A percentile compares a stretch with the other conserved stretches of the same genome.
These are phyloP conservation scores for Lordiphosa clarofinis DNA, from an alignment of 1,140 invertebrate species.

Conservation along the genomic window DNA sequence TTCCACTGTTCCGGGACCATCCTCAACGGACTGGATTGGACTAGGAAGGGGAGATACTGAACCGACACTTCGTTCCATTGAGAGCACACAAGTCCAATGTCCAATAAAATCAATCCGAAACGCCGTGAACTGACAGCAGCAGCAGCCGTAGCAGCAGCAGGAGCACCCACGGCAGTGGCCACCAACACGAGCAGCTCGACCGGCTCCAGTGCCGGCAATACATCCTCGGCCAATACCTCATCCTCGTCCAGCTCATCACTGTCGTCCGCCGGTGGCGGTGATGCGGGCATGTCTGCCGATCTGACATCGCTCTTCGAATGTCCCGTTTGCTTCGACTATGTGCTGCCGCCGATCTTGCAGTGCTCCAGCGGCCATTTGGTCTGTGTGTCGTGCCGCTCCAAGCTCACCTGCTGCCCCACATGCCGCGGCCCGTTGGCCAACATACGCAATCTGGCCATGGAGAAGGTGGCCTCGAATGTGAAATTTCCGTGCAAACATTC, in stretches of 20 bases:
- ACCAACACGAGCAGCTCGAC: conserved; percentile 67
- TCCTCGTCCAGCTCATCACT: conserved; percentile 77
- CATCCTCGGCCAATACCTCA: conserved; percentile 76
- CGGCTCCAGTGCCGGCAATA: conserved; percentile 65
- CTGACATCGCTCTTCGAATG: conserved; percentile 98
- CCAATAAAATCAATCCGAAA: conserved; percentile 79
- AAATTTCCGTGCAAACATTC: conserved; percentile 99
- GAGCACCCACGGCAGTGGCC: conserved; percentile 57
- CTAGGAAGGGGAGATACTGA: background rate
- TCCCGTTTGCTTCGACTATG: conserved; percentile 99
- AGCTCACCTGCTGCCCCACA: conserved; percentile 97
- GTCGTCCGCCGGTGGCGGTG: conserved; percentile 78
- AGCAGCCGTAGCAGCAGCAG: conserved; percentile 49
- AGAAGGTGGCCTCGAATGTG: conserved; percentile 98
- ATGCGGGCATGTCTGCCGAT: conserved; percentile 87
- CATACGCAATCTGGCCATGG: conserved; percentile 99
- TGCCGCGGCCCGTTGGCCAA: conserved; percentile 98
- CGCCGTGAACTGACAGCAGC: conserved; percentile 77
- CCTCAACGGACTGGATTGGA: background rate
- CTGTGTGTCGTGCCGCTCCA: conserved; percentile 97
- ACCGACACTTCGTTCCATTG: conserved; percentile 12
- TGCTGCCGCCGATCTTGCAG: conserved; percentile 96
- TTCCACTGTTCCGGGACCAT: conserved; percentile 1
- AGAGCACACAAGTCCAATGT: conserved; percentile 58
- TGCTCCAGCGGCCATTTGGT: conserved; percentile 93